These are phyloP conservation scores for Azorinus chamasolen DNA, from an alignment of 2,888 invertebrate species.

Conservation along the genomic window DNA sequence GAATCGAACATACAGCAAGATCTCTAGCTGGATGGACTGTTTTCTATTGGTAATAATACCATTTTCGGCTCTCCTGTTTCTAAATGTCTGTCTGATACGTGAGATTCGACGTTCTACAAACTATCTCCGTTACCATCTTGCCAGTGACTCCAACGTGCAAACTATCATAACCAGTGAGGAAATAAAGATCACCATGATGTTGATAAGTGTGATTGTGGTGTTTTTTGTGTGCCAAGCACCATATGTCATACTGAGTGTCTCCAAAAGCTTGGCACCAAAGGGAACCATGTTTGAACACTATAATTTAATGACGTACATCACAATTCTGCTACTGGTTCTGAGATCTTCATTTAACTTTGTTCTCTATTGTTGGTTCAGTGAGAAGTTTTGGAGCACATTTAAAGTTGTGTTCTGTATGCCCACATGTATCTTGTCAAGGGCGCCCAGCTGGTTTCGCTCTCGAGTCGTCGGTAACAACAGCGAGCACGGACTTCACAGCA, in stretches of 20 bases:
- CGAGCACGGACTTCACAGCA: constrained; percentile 37
- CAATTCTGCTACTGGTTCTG: constrained; percentile 74
- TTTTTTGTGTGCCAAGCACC: constrained; percentile 84
- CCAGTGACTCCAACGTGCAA: constrained; percentile 69
- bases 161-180: constrained; percentile 82
- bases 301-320: constrained; percentile 51
- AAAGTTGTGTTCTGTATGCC: constrained; percentile 81
- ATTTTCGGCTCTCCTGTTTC: constrained; percentile 77
- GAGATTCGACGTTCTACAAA: constrained; percentile 83
- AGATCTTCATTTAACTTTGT: constrained; percentile 85
- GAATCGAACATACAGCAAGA: constrained; percentile 61
- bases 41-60: constrained; percentile 79
- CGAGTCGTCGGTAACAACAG: constrained; percentile 56
- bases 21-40: constrained; percentile 75
- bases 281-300: constrained; percentile 30
- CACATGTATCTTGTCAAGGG: constrained; percentile 55
- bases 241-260: constrained; percentile 69
- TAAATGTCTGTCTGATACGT: constrained; percentile 81
- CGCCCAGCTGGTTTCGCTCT: constrained; percentile 35
- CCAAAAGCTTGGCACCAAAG: constrained; percentile 46
- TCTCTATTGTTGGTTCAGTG: constrained; percentile 86
- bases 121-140: constrained; percentile 80
- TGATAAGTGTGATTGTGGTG: constrained; percentile 83
- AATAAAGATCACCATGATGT: constrained; percentile 84
- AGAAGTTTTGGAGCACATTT: constrained; percentile 85